Evolutionary conservation across 2,888 invertebrate species (phyloP).

Genomic region (Drosophila robusta): DNA sequence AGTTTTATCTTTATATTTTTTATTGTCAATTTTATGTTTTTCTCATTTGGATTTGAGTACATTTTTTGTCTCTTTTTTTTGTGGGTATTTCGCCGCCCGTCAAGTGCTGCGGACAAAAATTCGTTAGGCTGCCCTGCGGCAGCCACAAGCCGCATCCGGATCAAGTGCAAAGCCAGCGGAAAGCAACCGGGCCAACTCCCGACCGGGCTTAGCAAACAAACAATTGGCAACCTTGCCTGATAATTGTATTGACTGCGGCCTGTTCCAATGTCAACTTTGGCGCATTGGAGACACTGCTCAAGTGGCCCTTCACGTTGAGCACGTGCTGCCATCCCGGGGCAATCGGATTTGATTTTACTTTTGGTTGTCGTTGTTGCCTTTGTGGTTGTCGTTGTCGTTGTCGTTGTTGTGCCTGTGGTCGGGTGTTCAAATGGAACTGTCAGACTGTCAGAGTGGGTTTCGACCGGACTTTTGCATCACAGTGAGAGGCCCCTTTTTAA

Average conservation of each 20-base stretch:
- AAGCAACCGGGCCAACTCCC: background rate
- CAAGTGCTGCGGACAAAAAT: constrained; percentile 62
- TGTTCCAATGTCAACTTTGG: constrained; percentile 71
- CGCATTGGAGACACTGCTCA: constrained; percentile 56
- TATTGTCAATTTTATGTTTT: constrained; percentile 41
- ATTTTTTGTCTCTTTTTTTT: constrained; percentile 1
- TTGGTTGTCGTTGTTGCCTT: background rate
- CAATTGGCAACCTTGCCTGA: constrained; percentile 33
- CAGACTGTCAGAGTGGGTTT: constrained; percentile 4
- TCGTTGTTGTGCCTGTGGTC: too few relatives aligned
- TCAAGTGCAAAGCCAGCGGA: constrained; percentile 8
- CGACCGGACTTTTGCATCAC: too few relatives aligned
- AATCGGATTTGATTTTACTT: constrained; percentile 27
- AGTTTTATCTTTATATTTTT: constrained; percentile 5
- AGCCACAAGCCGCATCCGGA: constrained; percentile 24
- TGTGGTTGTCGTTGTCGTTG: too few relatives aligned
- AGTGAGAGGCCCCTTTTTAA: constrained; percentile 21
- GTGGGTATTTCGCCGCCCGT: constrained; percentile 33
- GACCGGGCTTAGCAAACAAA: constrained; percentile 12
- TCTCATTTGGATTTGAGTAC: constrained; percentile 38
- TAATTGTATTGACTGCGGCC: constrained; percentile 44
- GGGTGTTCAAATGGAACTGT: constrained; percentile 4
- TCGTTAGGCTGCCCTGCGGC: constrained; percentile 34
- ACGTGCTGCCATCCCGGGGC: constrained; percentile 53
- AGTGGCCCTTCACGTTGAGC: constrained; percentile 52